Evolutionary conservation across 2,113 vertebrate species (phyloP).

Genomic region (Hyaena hyaena): DNA sequence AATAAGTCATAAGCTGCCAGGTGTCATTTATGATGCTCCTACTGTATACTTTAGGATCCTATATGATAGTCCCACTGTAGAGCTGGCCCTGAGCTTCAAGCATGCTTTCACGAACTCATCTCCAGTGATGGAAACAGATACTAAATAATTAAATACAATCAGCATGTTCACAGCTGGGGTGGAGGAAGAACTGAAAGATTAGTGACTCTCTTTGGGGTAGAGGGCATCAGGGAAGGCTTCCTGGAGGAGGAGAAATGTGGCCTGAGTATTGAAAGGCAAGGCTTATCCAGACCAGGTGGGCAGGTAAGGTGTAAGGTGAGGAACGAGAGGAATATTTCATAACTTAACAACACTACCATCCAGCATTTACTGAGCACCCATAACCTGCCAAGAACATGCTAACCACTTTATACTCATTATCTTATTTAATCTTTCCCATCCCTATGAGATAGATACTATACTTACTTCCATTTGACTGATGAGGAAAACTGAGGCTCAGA

Average conservation of each 20-base stretch:
- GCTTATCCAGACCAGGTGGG: background rate
- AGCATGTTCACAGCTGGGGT: background rate
- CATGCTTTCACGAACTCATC: background rate
- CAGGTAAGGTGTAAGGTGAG: background rate
- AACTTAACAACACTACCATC: background rate
- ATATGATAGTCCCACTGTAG: background rate
- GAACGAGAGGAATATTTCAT: background rate
- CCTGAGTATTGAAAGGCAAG: background rate
- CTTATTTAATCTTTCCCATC: background rate
- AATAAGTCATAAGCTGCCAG: background rate
- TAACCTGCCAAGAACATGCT: background rate
- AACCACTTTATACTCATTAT: background rate
- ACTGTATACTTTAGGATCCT: background rate
- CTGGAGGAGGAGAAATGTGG: background rate
- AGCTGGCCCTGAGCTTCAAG: background rate
- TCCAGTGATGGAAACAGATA: background rate
- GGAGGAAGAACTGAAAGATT: background rate
- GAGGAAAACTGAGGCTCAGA: background rate
- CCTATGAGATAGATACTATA: background rate
- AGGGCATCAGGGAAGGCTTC: background rate
- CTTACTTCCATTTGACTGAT: background rate
- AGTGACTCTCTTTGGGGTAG: background rate
- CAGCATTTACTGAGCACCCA: background rate
- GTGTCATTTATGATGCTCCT: background rate
- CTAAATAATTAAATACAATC: background rate